These are phyloP conservation scores for Peromyscus aztecus DNA, from an alignment of 2,797 vertebrate species.

Conservation along the genomic window DNA sequence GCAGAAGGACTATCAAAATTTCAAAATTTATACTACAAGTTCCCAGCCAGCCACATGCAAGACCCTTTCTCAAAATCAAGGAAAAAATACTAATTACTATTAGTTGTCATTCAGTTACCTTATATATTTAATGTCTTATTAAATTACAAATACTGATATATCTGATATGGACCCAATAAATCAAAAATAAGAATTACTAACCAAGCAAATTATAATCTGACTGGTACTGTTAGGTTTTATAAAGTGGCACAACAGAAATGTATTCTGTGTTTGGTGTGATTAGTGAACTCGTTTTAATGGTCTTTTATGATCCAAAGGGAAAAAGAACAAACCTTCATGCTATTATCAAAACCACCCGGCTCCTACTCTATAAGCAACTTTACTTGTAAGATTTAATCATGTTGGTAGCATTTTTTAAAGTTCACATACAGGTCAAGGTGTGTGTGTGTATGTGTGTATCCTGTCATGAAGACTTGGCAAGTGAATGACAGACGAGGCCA, in stretches of 20 bases:
- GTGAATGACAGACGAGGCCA: not conserved
- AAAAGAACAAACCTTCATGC: not conserved
- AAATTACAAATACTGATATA: constrained; percentile 26
- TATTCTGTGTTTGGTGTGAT: not conserved
- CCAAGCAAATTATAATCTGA: not conserved
- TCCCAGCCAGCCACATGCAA: not conserved
- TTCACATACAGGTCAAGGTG: not conserved
- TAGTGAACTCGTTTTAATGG: not conserved
- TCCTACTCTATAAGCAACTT: not conserved
- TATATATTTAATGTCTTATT: not conserved
- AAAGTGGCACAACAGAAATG: constrained; percentile 4
- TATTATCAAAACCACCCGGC: constrained; percentile 10
- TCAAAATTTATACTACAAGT: not conserved
- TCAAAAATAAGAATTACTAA: constrained; percentile 1
- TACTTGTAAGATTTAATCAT: constrained; percentile 43
- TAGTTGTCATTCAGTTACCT: constrained; percentile 14
- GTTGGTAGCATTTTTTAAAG: not conserved
- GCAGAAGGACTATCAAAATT: not conserved
- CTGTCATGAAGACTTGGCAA: not conserved
- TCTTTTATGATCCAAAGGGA: not conserved
- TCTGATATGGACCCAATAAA: not conserved
- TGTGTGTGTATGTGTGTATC: not conserved
- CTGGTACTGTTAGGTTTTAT: not conserved
- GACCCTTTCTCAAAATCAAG: not conserved
- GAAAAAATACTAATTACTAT: constrained; percentile 1